Base-by-base conservation (phyloP, 1,140 invertebrate species). In the Nautilus pompilius region DNA sequence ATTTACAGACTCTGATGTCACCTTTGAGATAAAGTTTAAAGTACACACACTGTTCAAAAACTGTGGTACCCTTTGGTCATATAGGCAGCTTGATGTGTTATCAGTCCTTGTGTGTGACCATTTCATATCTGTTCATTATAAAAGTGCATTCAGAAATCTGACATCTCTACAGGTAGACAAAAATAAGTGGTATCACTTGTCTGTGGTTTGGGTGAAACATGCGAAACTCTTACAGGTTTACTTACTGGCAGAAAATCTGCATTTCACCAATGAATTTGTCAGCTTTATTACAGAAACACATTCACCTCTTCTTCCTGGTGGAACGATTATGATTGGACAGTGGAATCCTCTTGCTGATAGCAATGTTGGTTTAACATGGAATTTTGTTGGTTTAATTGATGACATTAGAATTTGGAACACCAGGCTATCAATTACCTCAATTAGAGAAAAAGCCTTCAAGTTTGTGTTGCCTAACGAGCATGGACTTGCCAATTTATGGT, bases 381-480 rank as follows among this genome's bases (percentile, higher is more conserved):
- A 55, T 29, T 66, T 69, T 24, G 28, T 46, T 20, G 72, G 72
- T 49, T 28, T 56, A 2, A 56, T 73, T 22, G 69, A 71, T 49
- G 72, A 73, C 29, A 45, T 73, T 20, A 58, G 67, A 48, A 54
- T 73, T 17, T 73, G 70, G 67, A 69, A 66, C 28, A 63, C 46
- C 51, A 17, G 32, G n/a, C 30, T 71, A 36, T 62, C 60, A 24
- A 36, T 63, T 3, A 46, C 58, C 20, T 60, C 67, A 46, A 68
- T 73, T 24, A 45, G 60, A 17, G 34, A 33, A 49, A 26, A 41
- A 29, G 58, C 65, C 4, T 71, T 67, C 34, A 60, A 8, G 15
- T 58, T 41, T 15, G 48, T 66, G 24, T 53, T 30, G 15, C 17
- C 28, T 5, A 48, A 20, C 15, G 33, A 59, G 10, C 26, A 26